Conservation (phyloP, 2,113 vertebrate genomes). For the Apteryx owenii region DNA sequence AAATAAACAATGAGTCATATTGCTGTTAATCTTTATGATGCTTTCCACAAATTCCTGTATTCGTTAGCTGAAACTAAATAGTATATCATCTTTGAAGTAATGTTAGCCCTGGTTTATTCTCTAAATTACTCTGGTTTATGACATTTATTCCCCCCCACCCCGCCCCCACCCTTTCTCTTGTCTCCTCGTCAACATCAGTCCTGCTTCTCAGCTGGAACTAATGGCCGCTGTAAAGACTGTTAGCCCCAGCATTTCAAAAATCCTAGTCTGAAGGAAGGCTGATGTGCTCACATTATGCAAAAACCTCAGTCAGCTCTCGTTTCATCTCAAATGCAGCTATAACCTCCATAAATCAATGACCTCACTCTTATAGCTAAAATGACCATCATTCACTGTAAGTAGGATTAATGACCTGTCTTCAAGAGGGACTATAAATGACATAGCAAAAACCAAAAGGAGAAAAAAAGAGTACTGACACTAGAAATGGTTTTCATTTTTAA, state of each 20-base stretch:
- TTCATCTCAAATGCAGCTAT: neutral
- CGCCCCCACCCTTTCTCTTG: neutral
- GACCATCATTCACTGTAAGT: neutral
- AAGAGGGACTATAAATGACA: neutral
- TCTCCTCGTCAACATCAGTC: neutral
- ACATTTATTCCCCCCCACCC: neutral
- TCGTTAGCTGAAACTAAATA: neutral
- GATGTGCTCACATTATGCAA: neutral
- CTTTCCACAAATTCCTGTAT: neutral
- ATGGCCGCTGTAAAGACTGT: neutral
- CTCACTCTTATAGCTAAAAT: neutral
- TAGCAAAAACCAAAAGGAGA: neutral
- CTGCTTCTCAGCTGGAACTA: neutral
- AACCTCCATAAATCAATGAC: constrained; percentile 20
- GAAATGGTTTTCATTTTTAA: neutral
- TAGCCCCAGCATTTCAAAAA: neutral
- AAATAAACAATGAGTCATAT: neutral
- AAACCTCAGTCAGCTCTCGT: neutral
- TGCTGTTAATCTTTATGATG: neutral
- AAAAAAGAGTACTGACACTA: neutral
- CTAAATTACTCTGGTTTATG: neutral
- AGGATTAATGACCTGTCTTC: constrained; percentile 17
- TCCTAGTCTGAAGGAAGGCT: neutral
- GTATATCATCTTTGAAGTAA: neutral
- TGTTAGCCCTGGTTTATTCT: neutral